Evolutionary conservation across 2,888 invertebrate species (phyloP).

Genomic region (Aphidius colemani): DNA sequence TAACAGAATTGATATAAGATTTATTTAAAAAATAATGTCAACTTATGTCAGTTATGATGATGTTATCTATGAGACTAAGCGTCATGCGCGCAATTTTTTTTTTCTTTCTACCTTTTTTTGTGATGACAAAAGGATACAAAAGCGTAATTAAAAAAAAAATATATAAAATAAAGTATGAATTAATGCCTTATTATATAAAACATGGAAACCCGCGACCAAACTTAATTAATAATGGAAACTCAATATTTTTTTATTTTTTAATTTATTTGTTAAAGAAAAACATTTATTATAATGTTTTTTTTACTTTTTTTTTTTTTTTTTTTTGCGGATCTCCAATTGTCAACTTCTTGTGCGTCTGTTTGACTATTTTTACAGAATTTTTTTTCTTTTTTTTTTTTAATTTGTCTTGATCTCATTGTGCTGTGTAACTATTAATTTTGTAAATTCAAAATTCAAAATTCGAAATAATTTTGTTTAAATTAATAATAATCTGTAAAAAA

Average conservation of each 20-base stretch:
- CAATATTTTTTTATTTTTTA: constrained; percentile 15
- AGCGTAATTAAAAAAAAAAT: neutral
- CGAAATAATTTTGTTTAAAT: too few species aligned
- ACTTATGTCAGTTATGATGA: constrained; percentile 8
- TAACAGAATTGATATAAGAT: constrained; percentile 7
- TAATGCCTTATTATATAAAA: too few species aligned
- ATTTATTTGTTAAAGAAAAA: constrained; percentile 2
- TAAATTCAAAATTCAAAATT: too few species aligned
- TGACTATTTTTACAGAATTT: too few species aligned
- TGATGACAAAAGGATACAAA: too few species aligned
- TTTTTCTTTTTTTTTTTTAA: too few species aligned
- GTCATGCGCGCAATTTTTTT: too few species aligned
- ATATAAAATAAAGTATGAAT: constrained; percentile 10
- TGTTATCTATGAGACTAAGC: neutral
- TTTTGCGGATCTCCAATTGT: constrained; percentile 15
- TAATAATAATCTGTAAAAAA: too few species aligned
- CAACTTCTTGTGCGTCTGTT: too few species aligned
- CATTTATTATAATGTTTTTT: constrained; percentile 1
- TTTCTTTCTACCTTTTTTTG: too few species aligned
- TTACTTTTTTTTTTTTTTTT: constrained; percentile 12
- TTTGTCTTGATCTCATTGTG: constrained; percentile 1
- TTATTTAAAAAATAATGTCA: constrained; percentile 10
- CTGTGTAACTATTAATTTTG: neutral
- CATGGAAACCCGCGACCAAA: too few species aligned
- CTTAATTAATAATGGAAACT: neutral